Percentiles rank a stretch among this genome's conserved stretches.
Evolutionary conservation across 1,140 invertebrate species (phyloP).

Genomic region (Zaprionus taronus): DNA sequence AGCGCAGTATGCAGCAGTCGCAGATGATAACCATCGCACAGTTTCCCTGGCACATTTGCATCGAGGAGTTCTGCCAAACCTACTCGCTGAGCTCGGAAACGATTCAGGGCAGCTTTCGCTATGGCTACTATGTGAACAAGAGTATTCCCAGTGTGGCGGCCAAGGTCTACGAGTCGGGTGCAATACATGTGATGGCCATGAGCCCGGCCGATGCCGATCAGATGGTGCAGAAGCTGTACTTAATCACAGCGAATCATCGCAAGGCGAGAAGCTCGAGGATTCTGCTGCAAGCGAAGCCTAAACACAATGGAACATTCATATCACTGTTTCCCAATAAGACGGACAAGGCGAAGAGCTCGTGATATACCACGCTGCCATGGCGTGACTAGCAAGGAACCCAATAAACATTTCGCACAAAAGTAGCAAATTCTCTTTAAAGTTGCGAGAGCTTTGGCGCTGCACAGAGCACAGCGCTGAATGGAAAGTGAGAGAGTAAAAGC

Average conservation of each 20-base stretch:
- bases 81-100: conserved; percentile 8
- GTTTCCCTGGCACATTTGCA: conserved; percentile 41
- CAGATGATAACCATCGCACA: conserved; percentile 28
- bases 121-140: conserved; percentile 52
- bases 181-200: conserved; percentile 43
- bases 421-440: conserved; percentile 18
- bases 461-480: conserved; percentile 59
- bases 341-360: not conserved
- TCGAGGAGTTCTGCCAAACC: conserved; percentile 18
- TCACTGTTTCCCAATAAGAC: conserved; percentile 5
- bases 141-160: conserved; percentile 41
- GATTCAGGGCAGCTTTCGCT: not conserved
- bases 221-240: conserved; percentile 46
- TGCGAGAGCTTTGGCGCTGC: conserved; percentile 13
- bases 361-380: not conserved
- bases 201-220: conserved; percentile 30
- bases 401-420: conserved; percentile 26
- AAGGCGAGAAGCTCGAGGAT: not conserved
- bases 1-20: conserved; percentile 6
- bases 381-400: not conserved
- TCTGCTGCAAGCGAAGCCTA: no score
- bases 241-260: conserved; percentile 42
- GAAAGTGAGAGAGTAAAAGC: conserved; percentile 26
- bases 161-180: conserved; percentile 38
- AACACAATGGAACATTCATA: not conserved